Percentiles rank a stretch among this genome's conserved stretches.
These are phyloP conservation scores for Altica lythri DNA, from an alignment of 2,888 invertebrate genomes.

Conservation along the genomic window DNA sequence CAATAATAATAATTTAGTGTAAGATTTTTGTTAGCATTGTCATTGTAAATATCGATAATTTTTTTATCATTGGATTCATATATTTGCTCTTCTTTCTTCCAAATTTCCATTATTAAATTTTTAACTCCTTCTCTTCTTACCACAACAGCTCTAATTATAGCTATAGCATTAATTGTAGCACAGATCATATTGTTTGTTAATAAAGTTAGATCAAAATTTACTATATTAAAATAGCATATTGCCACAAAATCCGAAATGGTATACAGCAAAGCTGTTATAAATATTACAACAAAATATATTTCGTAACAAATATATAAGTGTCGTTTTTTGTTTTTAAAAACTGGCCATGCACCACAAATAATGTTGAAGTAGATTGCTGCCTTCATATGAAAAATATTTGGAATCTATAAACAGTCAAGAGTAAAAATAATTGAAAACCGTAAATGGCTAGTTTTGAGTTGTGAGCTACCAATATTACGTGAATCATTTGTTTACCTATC, in stretches of 20 bases:
- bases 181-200: background rate
- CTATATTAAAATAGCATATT: background rate
- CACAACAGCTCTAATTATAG: background rate
- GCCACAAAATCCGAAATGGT: background rate
- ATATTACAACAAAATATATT: background rate
- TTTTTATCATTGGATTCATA: background rate
- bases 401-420: constrained; percentile 2
- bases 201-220: background rate
- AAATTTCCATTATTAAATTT: constrained; percentile 4
- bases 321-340: background rate
- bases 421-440: too few species aligned
- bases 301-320: background rate
- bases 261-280: background rate
- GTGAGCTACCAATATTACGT: too few species aligned
- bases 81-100: constrained; percentile 4
- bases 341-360: background rate
- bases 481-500: too few species aligned
- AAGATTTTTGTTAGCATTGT: background rate
- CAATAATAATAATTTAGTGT: constrained; percentile 10
- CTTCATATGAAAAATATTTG: background rate
- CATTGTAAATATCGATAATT: constrained; percentile 3
- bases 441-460: too few species aligned
- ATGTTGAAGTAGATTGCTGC: background rate
- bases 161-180: background rate
- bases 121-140: background rate